Base-by-base conservation (phyloP, 1,140 invertebrate species). In the Zophobas atratus region DNA sequence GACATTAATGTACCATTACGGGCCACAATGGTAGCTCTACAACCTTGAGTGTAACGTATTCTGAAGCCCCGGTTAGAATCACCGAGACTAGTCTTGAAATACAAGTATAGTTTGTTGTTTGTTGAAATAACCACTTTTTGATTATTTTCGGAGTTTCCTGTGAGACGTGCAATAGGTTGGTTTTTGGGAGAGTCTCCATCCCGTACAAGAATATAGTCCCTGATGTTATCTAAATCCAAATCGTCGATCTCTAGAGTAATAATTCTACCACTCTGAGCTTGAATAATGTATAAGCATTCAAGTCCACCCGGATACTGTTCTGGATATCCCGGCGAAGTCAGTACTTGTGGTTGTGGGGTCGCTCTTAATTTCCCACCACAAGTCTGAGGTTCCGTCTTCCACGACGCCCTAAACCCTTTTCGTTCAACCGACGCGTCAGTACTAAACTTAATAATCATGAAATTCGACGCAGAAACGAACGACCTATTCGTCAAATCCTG, bases 381-480 rank as follows among this genome's bases (percentile, higher is more conserved):
- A 20, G 91, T 92, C 83, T 97, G 95, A 6, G 95, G 95, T 86
- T 98, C 96, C 0, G 95, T 97, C 87, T 97, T 97, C 95, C 95
- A 97, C 0, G 95, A 96, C 55, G 95, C 95, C 53, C 95, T 92
- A 87, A 98, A 99, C 70, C 97, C 97, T 89, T 97, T 96, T 79
- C 94, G 94, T 88, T 99, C 97, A 35, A 98, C 96, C 1, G 95
- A 95, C 6, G 93, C 94, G 86, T 99, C 98, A 0, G 96, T 95
- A 80, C 95, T 95, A 88, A 99, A 99, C 87, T 98, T 98, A 77
- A 99, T 93, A 75, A 98, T 97, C 96, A 99, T 98, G 81, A 99
- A 98, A 86, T 99, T 99, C 8, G 96, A 97, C 20, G 96, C 97
- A 0, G 97, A 98, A 1, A 97, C 95, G 86, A 95, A 98, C 1